Evolutionary conservation across 2,888 invertebrate species (phyloP).

Genomic region (Oligia latruncula): DNA sequence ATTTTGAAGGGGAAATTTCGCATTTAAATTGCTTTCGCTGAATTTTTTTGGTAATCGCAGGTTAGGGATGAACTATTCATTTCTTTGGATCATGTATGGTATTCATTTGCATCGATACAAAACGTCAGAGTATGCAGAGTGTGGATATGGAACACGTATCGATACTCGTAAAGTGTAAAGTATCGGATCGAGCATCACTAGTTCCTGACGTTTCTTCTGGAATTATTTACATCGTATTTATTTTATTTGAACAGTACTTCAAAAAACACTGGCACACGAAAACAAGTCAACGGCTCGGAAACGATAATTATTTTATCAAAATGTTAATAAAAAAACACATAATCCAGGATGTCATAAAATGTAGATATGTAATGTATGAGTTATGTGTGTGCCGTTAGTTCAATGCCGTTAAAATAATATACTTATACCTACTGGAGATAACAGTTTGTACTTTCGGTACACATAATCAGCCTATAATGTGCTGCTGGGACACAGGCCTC

Average conservation of each 20-base stretch:
- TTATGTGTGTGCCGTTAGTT: conserved; percentile 29
- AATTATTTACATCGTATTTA: not conserved
- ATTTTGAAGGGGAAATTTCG: conserved; percentile 8
- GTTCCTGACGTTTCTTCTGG: not conserved
- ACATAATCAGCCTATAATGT: no score
- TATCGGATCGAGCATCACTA: not conserved
- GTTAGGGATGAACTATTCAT: conserved; percentile 15
- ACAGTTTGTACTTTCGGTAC: not conserved
- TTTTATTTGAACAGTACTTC: not conserved
- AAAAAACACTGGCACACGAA: not conserved
- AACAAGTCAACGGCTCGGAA: not conserved
- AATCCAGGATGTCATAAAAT: conserved; percentile 26
- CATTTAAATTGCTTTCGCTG: conserved; percentile 1
- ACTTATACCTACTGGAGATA: conserved; percentile 20
- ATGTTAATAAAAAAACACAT: not conserved
- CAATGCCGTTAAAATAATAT: conserved; percentile 33
- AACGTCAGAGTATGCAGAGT: not conserved
- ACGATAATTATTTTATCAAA: not conserved
- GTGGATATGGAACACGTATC: not conserved
- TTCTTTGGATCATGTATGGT: not conserved
- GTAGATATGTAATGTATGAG: not conserved
- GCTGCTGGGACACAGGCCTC: no score
- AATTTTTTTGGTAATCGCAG: conserved; percentile 29
- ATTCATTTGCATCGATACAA: not conserved
- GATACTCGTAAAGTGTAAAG: not conserved